Conservation (phyloP, 2,113 vertebrate species). For the Macheiramphus alcinus region DNA sequence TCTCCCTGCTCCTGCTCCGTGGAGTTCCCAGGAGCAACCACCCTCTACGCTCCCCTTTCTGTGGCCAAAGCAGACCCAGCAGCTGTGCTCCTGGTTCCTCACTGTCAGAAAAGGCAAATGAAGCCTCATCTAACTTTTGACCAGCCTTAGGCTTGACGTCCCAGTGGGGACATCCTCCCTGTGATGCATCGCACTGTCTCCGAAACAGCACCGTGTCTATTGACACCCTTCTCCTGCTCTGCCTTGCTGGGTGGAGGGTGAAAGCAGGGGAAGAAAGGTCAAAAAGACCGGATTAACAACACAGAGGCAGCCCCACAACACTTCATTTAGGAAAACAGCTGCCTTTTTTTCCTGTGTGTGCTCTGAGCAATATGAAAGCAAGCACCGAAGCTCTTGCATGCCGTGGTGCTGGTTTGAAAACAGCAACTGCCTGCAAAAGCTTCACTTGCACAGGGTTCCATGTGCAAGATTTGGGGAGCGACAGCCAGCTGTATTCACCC, state of each 20-base stretch:
- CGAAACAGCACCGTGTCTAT: background rate
- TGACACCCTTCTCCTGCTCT: background rate
- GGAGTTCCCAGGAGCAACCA: background rate
- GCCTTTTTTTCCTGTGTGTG: background rate
- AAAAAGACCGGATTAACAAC: background rate
- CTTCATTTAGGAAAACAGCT: background rate
- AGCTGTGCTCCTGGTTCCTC: background rate
- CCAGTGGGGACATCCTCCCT: background rate
- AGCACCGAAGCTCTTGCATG: background rate
- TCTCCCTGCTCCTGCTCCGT: background rate
- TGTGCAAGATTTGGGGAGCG: rapidly evolving
- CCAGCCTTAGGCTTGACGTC: background rate
- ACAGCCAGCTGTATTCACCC: background rate
- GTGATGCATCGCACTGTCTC: background rate
- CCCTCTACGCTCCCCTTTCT: background rate
- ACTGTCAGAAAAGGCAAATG: background rate
- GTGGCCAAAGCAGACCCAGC: background rate
- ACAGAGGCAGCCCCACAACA: background rate
- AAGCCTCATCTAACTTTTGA: background rate
- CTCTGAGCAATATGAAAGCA: background rate
- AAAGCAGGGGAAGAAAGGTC: background rate
- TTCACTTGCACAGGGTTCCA: background rate
- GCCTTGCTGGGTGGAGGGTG: background rate
- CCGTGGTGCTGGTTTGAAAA: background rate
- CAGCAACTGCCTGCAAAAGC: background rate